Percentiles rank a stretch among this genome's conserved stretches.
phyloP scores from a whole-genome alignment of 2,888 invertebrate genomes.

The Timema podura region DNA sequence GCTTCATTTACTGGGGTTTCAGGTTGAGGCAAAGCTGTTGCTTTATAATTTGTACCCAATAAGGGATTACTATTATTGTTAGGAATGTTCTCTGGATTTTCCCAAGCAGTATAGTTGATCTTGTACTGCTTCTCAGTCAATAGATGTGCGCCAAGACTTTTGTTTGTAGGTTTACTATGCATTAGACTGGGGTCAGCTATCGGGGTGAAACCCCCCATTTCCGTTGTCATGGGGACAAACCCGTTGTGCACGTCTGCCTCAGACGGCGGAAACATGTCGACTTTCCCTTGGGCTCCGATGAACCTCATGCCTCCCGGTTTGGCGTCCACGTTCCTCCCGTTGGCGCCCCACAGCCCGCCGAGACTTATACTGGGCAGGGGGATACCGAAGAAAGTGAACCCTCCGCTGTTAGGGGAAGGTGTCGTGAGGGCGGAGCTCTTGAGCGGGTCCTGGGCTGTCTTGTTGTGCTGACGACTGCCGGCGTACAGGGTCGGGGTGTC shows the following conservation, averaged over 20 bases:
- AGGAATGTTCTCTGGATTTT: neutral
- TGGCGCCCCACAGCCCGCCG: constrained; percentile 46
- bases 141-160: constrained; percentile 14
- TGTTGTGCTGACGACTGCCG: constrained; percentile 39
- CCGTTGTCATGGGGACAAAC: constrained; percentile 71
- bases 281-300: constrained; percentile 36
- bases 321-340: constrained; percentile 44
- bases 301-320: constrained; percentile 33
- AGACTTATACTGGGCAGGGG: constrained; percentile 68
- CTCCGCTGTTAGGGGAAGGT: constrained; percentile 50
- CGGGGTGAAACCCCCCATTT: constrained; percentile 70
- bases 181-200: constrained; percentile 49
- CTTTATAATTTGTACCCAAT: neutral
- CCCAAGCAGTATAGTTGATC: neutral
- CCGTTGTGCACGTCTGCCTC: constrained; percentile 57
- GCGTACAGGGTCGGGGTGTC: constrained; percentile 60
- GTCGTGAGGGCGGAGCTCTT: constrained; percentile 30
- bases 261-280: constrained; percentile 47
- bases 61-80: neutral
- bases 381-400: constrained; percentile 81
- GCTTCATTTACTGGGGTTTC: neutral
- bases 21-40: neutral
- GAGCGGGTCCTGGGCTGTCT: constrained; percentile 37
- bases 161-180: neutral
- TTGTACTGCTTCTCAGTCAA: constrained; percentile 13